phyloP scores from a whole-genome alignment of 1,140 invertebrate genomes.

The Psix sp. region DNA sequence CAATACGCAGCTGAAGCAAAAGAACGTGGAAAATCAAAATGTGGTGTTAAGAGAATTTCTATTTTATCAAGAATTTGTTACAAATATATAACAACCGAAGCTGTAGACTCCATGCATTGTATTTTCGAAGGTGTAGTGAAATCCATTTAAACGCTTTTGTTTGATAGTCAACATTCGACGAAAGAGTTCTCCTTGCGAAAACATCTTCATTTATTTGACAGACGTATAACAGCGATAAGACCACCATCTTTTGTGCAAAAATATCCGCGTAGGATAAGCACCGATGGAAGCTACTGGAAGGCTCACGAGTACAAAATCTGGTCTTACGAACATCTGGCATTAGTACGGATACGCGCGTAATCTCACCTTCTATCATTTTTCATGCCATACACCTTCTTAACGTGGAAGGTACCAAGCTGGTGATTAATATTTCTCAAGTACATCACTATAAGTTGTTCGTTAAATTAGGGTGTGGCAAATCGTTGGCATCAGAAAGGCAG shows the following conservation, averaged over 20 bases:
- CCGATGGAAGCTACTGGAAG: conserved; percentile 27
- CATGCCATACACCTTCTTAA: too few relatives aligned
- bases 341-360: too few relatives aligned
- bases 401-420: too few relatives aligned
- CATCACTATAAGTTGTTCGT: too few relatives aligned
- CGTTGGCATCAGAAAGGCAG: too few relatives aligned
- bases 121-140: conserved; percentile 15
- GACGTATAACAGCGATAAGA: conserved; percentile 8
- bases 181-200: background rate
- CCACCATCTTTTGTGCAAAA: conserved; percentile 41
- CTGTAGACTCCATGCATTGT: conserved; percentile 32
- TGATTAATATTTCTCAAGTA: too few relatives aligned
- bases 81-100: conserved; percentile 6
- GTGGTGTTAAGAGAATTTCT: conserved; percentile 20
- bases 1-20: background rate
- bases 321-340: too few relatives aligned
- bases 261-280: conserved; percentile 14
- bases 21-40: background rate
- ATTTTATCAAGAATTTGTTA: conserved; percentile 1
- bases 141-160: background rate
- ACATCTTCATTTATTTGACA: conserved; percentile 8
- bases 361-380: too few relatives aligned
- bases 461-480: too few relatives aligned
- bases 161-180: background rate
- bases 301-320: conserved; percentile 42